A percentile compares a stretch with the other conserved stretches of the same genome.
Evolutionary conservation across 2,113 vertebrate genomes (phyloP).

Genomic region (Oophaga pumilio): DNA sequence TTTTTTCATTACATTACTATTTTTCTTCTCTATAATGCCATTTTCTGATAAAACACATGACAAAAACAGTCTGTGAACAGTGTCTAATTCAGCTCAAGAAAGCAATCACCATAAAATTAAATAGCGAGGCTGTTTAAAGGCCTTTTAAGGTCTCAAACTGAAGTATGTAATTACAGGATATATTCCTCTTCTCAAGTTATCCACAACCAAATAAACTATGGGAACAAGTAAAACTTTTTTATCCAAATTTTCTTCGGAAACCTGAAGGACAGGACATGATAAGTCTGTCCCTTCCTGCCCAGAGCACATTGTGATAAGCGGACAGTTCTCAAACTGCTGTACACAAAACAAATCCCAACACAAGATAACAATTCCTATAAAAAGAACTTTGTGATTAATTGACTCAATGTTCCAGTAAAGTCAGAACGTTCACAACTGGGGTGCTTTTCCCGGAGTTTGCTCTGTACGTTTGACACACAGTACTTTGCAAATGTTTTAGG

Average conservation of each 20-base stretch:
- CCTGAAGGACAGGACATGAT: constrained; percentile 9
- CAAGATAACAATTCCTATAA: constrained; percentile 15
- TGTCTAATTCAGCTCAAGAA: not conserved
- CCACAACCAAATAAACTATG: constrained; percentile 1
- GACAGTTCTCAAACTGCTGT: not conserved
- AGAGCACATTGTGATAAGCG: not conserved
- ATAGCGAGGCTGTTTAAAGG: not conserved
- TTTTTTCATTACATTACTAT: too few relatives aligned
- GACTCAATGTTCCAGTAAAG: not conserved
- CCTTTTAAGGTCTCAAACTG: not conserved
- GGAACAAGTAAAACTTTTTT: not conserved
- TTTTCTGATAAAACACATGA: not conserved
- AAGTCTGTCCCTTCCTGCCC: not conserved
- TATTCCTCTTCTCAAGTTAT: not conserved
- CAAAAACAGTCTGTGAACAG: not conserved
- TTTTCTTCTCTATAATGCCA: too few relatives aligned
- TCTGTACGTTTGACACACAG: too few relatives aligned
- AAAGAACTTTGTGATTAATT: not conserved
- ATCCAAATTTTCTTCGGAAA: not conserved
- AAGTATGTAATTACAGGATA: not conserved
- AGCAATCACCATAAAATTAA: not conserved
- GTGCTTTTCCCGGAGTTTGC: too few relatives aligned
- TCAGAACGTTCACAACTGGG: not conserved
- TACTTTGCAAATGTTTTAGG: too few relatives aligned
- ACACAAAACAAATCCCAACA: not conserved